A percentile compares a stretch with the other conserved stretches of the same genome.
Evolutionary conservation across 2,113 vertebrate species (phyloP).

Genomic region (Sphaerodactylus townsendi): DNA sequence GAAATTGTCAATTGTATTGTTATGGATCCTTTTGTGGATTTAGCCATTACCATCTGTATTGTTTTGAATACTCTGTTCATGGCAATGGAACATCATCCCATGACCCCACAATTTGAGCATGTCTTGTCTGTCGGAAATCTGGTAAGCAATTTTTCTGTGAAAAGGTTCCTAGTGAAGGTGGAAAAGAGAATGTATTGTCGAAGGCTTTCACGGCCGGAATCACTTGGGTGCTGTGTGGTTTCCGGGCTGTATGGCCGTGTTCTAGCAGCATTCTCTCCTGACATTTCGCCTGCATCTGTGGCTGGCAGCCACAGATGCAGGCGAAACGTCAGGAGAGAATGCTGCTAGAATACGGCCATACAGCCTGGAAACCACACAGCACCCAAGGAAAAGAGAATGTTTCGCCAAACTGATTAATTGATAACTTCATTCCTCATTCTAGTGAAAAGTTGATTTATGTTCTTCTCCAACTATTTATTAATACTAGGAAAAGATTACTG

Average conservation of each 20-base stretch:
- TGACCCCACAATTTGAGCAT: constrained; percentile 83
- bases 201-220: too few species aligned
- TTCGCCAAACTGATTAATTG: not conserved
- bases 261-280: too few species aligned
- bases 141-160: constrained; percentile 74
- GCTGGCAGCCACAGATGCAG: too few species aligned
- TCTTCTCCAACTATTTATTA: not conserved
- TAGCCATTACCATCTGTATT: constrained; percentile 98
- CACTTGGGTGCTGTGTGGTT: too few species aligned
- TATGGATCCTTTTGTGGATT: constrained; percentile 97
- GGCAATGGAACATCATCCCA: constrained; percentile 99
- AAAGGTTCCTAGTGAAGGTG: not conserved
- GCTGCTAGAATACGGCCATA: too few species aligned
- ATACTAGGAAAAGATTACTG: not conserved
- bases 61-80: constrained; percentile 98
- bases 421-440: not conserved
- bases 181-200: not conserved
- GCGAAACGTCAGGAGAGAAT: too few species aligned
- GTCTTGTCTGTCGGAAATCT: constrained; percentile 90
- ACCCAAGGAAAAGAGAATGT: not conserved
- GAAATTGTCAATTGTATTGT: constrained; percentile 93
- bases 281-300: too few species aligned
- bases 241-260: too few species aligned
- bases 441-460: not conserved
- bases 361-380: too few species aligned